Percentiles rank a stretch among this genome's conserved stretches.
Conservation (phyloP, 2,797 vertebrate genomes). For the Falco columbarius region DNA sequence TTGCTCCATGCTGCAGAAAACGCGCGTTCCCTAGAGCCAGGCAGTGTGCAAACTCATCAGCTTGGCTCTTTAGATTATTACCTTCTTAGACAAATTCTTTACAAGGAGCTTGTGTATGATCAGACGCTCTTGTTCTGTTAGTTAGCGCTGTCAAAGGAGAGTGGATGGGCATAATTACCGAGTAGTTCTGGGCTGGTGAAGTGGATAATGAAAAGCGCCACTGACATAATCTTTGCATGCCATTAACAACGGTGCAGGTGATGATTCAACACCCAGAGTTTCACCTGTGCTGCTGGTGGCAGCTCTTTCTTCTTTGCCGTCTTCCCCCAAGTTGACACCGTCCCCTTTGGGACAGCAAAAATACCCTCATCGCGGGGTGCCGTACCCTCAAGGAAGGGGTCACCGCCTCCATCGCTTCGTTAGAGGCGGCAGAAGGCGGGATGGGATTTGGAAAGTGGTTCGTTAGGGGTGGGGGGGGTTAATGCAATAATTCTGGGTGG, state of each 20-base stretch:
- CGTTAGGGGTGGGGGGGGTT: too few relatives aligned
- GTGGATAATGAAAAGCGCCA: conserved; percentile 72
- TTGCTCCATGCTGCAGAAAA: not conserved
- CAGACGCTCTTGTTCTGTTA: conserved; percentile 18
- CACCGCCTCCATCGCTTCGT: not conserved
- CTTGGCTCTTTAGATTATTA: not conserved
- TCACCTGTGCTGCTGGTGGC: not conserved
- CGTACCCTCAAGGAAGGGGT: not conserved
- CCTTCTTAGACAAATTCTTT: not conserved
- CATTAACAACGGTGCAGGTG: conserved; percentile 19
- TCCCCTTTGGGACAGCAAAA: not conserved
- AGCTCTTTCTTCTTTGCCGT: not conserved
- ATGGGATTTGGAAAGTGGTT: not conserved
- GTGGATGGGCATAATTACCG: conserved; percentile 59
- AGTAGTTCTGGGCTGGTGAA: conserved; percentile 70
- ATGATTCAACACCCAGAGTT: not conserved
- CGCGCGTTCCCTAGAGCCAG: not conserved
- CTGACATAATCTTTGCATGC: conserved; percentile 31
- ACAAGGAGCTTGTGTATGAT: not conserved
- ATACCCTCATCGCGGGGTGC: accelerated
- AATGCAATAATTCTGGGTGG: not conserved
- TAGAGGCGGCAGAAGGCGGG: not conserved
- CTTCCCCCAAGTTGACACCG: not conserved
- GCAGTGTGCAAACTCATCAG: not conserved
- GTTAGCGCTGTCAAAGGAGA: conserved; percentile 46